These are phyloP conservation scores for Euura saliciscinereae DNA, from an alignment of 1,140 invertebrate genomes.

Conservation along the genomic window DNA sequence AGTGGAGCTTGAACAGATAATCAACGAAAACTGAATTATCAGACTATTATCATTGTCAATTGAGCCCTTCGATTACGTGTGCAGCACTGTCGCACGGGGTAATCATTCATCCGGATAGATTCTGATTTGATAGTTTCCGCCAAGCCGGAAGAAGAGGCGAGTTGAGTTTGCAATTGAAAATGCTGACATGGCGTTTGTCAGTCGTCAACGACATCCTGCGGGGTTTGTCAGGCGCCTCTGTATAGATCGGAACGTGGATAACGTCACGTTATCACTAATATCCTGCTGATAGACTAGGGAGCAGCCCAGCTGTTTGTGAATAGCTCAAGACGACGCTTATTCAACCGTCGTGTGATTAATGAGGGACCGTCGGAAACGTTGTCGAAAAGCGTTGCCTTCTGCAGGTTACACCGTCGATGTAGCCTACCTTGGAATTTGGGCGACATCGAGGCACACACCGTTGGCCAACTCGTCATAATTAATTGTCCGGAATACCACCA, in stretches of 20 bases:
- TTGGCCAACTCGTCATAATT: neutral
- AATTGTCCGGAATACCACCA: neutral
- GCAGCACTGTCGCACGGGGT: too few species aligned
- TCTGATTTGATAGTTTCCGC: neutral
- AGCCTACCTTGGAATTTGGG: neutral
- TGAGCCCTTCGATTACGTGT: neutral
- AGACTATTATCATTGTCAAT: constrained; percentile 4
- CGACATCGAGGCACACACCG: constrained; percentile 2
- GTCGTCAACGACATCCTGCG: neutral
- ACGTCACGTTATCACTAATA: constrained; percentile 13
- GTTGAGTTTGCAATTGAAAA: neutral
- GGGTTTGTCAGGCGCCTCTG: too few species aligned
- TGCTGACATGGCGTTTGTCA: neutral
- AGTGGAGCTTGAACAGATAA: neutral
- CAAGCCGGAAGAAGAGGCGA: neutral
- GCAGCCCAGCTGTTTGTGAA: neutral
- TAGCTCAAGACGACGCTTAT: constrained; percentile 4
- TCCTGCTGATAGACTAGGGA: constrained; percentile 8
- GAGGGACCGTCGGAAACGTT: neutral
- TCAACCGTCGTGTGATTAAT: constrained; percentile 8
- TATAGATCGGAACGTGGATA: neutral
- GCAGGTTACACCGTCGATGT: neutral
- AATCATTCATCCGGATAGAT: neutral
- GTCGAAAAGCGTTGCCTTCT: neutral
- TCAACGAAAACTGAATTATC: constrained; percentile 4